These are phyloP conservation scores for Phodopus roborovskii DNA, from an alignment of 2,113 vertebrate species.

Conservation along the genomic window DNA sequence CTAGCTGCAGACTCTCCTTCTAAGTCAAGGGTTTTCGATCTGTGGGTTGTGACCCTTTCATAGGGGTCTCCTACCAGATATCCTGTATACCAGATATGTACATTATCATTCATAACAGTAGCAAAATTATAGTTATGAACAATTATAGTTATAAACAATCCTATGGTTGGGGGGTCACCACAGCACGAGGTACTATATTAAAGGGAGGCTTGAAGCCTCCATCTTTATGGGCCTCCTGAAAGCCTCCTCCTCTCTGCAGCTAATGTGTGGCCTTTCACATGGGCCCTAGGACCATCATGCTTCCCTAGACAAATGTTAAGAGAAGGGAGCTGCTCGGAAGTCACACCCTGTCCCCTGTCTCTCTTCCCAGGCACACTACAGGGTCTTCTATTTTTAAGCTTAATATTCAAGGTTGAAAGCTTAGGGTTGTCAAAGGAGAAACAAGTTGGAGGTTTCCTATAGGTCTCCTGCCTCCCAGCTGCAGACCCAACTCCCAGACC, in stretches of 20 bases:
- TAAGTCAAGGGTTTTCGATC: background rate
- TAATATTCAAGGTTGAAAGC: constrained; percentile 12
- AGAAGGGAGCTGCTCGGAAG: background rate
- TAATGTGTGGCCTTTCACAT: no score
- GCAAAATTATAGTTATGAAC: no score
- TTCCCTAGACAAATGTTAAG: constrained; percentile 1
- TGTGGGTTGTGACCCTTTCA: background rate
- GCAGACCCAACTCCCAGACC: background rate
- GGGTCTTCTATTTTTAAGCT: background rate
- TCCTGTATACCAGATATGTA: background rate
- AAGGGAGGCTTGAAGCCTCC: background rate
- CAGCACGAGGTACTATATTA: background rate
- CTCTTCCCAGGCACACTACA: background rate
- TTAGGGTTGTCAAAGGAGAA: constrained; percentile 6
- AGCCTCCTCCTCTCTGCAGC: background rate
- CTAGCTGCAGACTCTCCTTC: background rate
- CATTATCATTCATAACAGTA: background rate
- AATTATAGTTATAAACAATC: no score
- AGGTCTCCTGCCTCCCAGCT: background rate
- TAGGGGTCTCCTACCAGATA: background rate
- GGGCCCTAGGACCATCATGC: background rate
- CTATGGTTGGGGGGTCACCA: no score
- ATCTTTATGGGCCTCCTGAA: background rate
- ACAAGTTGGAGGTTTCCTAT: background rate
- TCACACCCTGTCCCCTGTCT: background rate